phyloP scores from a whole-genome alignment of 2,113 vertebrate species.

The Erpornis zantholeuca region DNA sequence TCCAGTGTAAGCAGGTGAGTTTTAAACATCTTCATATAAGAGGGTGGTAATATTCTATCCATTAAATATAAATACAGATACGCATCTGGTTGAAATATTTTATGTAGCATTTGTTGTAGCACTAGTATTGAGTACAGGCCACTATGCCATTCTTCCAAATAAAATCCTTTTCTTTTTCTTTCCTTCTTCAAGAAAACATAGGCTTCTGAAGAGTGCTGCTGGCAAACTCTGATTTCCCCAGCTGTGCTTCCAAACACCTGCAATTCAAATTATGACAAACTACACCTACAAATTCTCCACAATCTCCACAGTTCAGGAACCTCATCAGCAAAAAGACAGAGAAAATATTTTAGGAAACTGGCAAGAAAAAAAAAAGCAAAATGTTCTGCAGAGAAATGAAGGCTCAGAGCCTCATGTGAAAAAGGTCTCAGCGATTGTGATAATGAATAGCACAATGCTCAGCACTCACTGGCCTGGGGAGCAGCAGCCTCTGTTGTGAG shows the following conservation, averaged over 20 bases:
- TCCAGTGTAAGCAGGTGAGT: neutral
- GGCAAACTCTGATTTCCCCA: neutral
- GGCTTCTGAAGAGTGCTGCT: neutral
- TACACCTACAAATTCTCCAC: neutral
- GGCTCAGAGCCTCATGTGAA: neutral
- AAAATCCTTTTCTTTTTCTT: neutral
- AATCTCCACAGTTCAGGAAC: neutral
- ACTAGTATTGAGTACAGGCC: neutral
- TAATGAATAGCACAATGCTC: neutral
- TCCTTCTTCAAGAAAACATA: neutral
- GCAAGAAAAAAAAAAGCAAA: neutral
- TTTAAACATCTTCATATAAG: neutral
- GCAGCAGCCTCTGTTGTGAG: neutral
- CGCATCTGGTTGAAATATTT: neutral
- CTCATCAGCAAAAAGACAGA: neutral
- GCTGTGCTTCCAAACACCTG: neutral
- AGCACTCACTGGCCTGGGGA: neutral
- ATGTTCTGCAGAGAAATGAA: neutral
- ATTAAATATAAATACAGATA: neutral
- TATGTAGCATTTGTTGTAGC: neutral
- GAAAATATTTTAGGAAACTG: constrained; percentile 1
- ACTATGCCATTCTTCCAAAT: neutral
- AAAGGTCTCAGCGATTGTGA: neutral
- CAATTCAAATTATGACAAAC: neutral
- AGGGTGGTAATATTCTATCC: neutral